Evolutionary conservation across 2,888 invertebrate species (phyloP).

Genomic region (Scelioninae gen. 1): DNA sequence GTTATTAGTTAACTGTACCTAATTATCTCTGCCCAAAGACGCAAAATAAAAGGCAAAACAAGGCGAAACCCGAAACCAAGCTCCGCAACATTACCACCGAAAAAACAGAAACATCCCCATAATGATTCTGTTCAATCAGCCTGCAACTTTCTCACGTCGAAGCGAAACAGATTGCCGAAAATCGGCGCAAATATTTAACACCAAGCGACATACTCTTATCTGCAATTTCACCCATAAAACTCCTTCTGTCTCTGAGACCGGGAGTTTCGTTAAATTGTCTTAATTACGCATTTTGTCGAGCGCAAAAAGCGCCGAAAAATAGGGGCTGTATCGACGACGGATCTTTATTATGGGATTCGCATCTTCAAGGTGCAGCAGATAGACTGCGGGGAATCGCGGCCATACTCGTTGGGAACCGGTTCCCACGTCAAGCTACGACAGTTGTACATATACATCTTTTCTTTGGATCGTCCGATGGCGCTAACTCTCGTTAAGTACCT

Average conservation of each 20-base stretch:
- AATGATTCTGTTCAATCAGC: conserved; percentile 2
- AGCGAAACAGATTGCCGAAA: conserved; percentile 6
- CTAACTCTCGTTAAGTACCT: conserved; percentile 72
- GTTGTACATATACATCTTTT: conserved; percentile 75
- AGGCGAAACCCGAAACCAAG: too few species aligned
- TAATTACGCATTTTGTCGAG: conserved; percentile 48
- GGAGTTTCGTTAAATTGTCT: conserved; percentile 49
- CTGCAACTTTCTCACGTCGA: neutral
- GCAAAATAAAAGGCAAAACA: too few species aligned
- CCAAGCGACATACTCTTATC: conserved; percentile 18
- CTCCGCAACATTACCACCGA: too few species aligned
- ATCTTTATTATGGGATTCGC: conserved; percentile 75
- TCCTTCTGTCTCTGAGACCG: conserved; percentile 32
- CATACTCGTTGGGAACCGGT: conserved; percentile 81
- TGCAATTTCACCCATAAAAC: conserved; percentile 38
- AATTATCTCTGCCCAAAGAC: too few species aligned
- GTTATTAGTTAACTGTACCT: too few species aligned
- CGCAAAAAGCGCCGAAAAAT: too few species aligned
- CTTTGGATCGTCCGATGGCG: conserved; percentile 73
- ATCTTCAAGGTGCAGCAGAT: conserved; percentile 72
- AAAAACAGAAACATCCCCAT: too few species aligned
- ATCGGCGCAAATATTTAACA: conserved; percentile 6
- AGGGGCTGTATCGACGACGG: conserved; percentile 54
- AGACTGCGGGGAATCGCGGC: conserved; percentile 76
- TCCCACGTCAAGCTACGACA: conserved; percentile 73